Evolutionary conservation across 2,797 vertebrate genomes (phyloP).

Genomic region (Mus caroli): DNA sequence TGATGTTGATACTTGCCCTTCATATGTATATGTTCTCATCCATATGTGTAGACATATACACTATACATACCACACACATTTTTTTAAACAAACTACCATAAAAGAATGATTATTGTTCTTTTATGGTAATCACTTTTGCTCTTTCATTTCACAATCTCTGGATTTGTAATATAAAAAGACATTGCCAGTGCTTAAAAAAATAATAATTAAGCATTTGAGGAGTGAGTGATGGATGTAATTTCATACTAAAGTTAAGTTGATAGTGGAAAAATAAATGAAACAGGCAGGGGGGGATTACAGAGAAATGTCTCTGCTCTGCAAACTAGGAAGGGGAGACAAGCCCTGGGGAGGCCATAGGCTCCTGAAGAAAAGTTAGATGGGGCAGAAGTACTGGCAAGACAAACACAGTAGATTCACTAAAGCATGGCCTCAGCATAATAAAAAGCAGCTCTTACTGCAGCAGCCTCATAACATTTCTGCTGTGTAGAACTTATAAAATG

Average conservation of each 20-base stretch:
- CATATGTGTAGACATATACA: neutral
- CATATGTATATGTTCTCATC: neutral
- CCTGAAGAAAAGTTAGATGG: constrained; percentile 40
- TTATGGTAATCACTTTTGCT: neutral
- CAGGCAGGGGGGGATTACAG: neutral
- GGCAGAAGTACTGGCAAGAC: constrained; percentile 20
- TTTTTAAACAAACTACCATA: neutral
- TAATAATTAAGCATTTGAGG: constrained; percentile 10
- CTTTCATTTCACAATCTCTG: neutral
- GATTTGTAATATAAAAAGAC: constrained; percentile 29
- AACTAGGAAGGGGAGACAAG: constrained; percentile 15
- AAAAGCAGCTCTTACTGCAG: constrained; percentile 63
- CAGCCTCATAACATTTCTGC: constrained; percentile 74
- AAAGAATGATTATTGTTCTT: neutral
- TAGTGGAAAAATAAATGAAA: constrained; percentile 7
- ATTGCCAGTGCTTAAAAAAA: neutral
- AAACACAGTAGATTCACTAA: constrained; percentile 58
- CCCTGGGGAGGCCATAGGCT: neutral
- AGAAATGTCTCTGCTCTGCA: neutral
- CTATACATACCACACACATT: neutral
- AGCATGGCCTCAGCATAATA: constrained; percentile 12
- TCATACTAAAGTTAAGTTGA: constrained; percentile 39
- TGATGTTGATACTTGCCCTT: neutral
- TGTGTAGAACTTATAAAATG: constrained; percentile 42
- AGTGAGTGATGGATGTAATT: neutral